These are phyloP conservation scores for Mythimna impura DNA, from an alignment of 2,888 invertebrate genomes.

Conservation along the genomic window DNA sequence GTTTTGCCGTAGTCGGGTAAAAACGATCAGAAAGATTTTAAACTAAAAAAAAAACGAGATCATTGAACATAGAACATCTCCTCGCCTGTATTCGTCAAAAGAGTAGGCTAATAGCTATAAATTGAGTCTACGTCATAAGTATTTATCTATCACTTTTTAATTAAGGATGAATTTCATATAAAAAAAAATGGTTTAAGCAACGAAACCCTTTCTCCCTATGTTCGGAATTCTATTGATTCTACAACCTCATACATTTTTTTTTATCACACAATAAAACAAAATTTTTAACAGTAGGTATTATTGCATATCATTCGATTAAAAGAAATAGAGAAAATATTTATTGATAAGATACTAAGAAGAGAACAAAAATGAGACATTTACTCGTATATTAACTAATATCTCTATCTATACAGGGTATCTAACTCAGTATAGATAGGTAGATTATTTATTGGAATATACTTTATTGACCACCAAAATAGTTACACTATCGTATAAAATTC, in stretches of 20 bases:
- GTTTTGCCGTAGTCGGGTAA: too few species aligned
- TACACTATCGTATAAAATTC: neutral
- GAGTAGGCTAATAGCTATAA: neutral
- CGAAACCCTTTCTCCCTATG: neutral
- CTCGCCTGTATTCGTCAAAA: neutral
- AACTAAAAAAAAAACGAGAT: neutral
- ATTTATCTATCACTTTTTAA: neutral
- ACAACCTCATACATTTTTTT: neutral
- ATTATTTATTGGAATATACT: neutral
- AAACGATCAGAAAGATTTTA: too few species aligned
- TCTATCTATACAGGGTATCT: neutral
- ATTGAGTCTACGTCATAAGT: neutral
- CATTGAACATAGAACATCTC: neutral
- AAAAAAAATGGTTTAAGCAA: neutral
- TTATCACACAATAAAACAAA: neutral
- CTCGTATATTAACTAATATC: neutral
- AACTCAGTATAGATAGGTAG: neutral
- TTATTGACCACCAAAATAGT: neutral
- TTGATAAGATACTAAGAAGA: slow-evolving; percentile 36
- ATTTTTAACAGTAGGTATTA: neutral
- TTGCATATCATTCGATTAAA: slow-evolving; percentile 28
- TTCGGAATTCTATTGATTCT: neutral
- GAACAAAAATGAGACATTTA: slow-evolving; percentile 2
- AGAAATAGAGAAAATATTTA: slow-evolving; percentile 22
- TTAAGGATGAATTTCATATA: too few species aligned